Evolutionary conservation across 2,797 vertebrate species (phyloP), one percentile per base, ranked within the genome.

Genomic region (Sebastes taczanowskii): DNA sequence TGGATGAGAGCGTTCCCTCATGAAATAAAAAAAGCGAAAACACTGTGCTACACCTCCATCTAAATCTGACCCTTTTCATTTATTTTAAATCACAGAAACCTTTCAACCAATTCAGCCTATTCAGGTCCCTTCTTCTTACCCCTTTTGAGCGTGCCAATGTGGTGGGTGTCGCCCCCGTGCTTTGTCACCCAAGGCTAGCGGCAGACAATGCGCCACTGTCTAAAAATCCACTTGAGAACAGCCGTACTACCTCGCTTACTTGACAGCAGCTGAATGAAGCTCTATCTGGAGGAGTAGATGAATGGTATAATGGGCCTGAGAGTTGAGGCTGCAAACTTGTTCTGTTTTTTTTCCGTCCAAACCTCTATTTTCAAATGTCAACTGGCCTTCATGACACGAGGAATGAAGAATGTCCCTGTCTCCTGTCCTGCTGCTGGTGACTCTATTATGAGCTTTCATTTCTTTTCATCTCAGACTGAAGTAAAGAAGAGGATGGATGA

Each of bases 61-160:
- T 66, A n/a, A 49, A 35, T 52, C 58, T 34, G 25, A 63, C 18
- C 79, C 13, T 22, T 32, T 35, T 69, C 56, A 74, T 56, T 49
- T 58, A 46, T 35, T 52, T 56, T 0, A 32, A 74, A 78, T 68
- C 56, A 62, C 25, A 32, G 9, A 27, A 77, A 58, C 71, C 81
- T 89, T 88, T 90, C 80, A 83, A 71, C 77, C 86, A 82, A 79
- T 83, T 81, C 77, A 60, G 42, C 63, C 80, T 25, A 70, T 83
- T 83, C 38, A 79, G 42, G 58, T 58, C 13, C 29, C 52, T 30
- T 60, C 65, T 20, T 66, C 55, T 35, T 22, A n/a, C 62, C 34
- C 71, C 38, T 55, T 64, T 58, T 20, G 52, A 82, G 71, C 7
- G 82, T 9, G 52, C 35, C 6, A 10, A 63, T 75, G 85, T 25